These are phyloP conservation scores for Oophaga sylvatica DNA, from an alignment of 2,797 vertebrate species.

Conservation along the genomic window DNA sequence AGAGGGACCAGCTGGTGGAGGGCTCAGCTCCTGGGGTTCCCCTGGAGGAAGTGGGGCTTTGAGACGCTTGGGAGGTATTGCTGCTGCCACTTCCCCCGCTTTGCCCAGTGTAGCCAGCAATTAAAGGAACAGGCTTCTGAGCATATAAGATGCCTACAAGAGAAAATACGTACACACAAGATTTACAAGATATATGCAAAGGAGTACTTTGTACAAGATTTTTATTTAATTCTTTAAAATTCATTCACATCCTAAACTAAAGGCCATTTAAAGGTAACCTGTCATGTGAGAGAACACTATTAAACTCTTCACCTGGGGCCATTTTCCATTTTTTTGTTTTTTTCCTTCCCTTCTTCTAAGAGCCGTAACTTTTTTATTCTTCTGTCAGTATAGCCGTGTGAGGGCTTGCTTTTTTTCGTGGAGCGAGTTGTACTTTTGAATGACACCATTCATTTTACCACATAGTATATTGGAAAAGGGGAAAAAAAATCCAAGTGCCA, in stretches of 20 bases:
- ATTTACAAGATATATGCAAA: background rate
- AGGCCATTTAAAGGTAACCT: too few relatives aligned
- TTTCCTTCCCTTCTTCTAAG: too few relatives aligned
- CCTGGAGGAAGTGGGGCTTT: constrained; percentile 90
- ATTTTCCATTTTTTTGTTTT: too few relatives aligned
- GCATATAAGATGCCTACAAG: constrained; percentile 88
- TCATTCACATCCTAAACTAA: background rate
- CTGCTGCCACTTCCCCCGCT: constrained; percentile 72
- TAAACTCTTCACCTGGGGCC: too few relatives aligned
- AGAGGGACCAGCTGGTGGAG: constrained; percentile 88
- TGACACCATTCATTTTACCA: too few relatives aligned
- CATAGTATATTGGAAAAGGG: too few relatives aligned
- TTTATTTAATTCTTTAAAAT: background rate
- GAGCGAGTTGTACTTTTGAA: too few relatives aligned
- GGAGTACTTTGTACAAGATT: background rate
- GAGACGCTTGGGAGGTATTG: constrained; percentile 77
- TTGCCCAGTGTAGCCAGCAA: constrained; percentile 79
- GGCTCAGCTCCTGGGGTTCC: constrained; percentile 86
- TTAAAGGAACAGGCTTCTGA: constrained; percentile 84
- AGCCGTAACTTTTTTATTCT: too few relatives aligned
- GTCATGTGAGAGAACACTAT: too few relatives aligned
- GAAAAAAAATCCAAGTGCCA: too few relatives aligned
- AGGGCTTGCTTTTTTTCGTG: too few relatives aligned
- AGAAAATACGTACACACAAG: background rate
- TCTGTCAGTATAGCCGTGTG: too few relatives aligned